These are phyloP conservation scores for Phoxinus phoxinus DNA, from an alignment of 2,113 vertebrate genomes.

Conservation along the genomic window DNA sequence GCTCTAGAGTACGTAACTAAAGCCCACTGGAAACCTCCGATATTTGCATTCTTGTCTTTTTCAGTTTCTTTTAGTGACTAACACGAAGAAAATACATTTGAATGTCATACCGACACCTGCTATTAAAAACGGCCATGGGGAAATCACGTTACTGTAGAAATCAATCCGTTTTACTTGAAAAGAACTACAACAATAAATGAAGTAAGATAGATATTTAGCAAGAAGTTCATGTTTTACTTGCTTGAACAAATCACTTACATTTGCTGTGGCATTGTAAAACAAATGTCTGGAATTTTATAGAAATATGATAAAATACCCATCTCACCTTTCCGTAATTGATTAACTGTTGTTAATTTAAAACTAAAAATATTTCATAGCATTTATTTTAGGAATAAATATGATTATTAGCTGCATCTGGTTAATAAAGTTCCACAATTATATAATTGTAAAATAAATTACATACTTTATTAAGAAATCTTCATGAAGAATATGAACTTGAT, in stretches of 20 bases:
- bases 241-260: background rate
- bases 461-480: background rate
- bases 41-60: conserved; percentile 62
- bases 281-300: background rate
- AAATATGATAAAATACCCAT: too few species aligned
- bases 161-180: conserved; percentile 33
- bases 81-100: conserved; percentile 50
- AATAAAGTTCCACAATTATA: background rate
- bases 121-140: conserved; percentile 42
- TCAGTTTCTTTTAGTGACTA: conserved; percentile 55
- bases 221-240: background rate
- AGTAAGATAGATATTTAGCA: background rate
- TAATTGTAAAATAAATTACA: background rate
- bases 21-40: conserved; percentile 72
- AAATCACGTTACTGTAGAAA: conserved; percentile 33
- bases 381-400: background rate
- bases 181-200: conserved; percentile 39
- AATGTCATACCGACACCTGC: conserved; percentile 49
- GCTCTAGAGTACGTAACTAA: conserved; percentile 41
- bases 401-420: background rate
- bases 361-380: background rate
- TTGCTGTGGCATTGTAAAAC: background rate
- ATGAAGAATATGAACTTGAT: background rate
- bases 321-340: too few species aligned
- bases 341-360: background rate